Evolutionary conservation across 1,140 invertebrate genomes (phyloP).

Genomic region (Zophobas atratus): DNA sequence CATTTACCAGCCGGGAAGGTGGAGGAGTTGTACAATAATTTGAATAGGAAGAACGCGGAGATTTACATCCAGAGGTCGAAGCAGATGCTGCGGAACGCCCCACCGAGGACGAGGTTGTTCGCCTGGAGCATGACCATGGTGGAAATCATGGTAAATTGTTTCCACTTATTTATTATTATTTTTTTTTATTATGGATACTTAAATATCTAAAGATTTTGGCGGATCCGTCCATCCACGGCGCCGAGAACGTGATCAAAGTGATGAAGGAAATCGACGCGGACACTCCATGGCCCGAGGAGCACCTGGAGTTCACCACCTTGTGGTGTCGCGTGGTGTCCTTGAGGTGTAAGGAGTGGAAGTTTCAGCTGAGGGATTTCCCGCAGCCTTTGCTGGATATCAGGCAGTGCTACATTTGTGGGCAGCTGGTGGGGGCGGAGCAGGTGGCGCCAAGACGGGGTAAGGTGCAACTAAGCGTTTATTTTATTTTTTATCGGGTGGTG

Average conservation of each 20-base stretch:
- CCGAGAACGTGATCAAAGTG: constrained; percentile 81
- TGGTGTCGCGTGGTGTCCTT: constrained; percentile 92
- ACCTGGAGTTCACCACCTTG: constrained; percentile 90
- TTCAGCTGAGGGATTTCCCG: constrained; percentile 96
- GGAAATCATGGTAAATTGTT: constrained; percentile 68
- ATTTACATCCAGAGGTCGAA: constrained; percentile 95
- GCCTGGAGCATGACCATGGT: constrained; percentile 86
- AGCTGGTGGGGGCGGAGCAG: constrained; percentile 92
- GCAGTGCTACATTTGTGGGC: constrained; percentile 90
- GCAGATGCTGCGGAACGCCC: constrained; percentile 81
- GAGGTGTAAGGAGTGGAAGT: constrained; percentile 87
- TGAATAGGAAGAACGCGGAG: constrained; percentile 92
- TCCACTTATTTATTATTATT: too few species aligned
- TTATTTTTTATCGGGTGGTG: background rate
- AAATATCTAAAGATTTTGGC: constrained; percentile 74
- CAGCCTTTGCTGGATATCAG: constrained; percentile 90
- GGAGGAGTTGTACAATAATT: constrained; percentile 89
- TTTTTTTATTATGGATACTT: background rate
- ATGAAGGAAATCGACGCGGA: constrained; percentile 88
- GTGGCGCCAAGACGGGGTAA: constrained; percentile 83
- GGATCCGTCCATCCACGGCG: constrained; percentile 88
- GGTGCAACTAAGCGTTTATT: constrained; percentile 22
- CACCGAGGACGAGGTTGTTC: constrained; percentile 84
- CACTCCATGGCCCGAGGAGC: constrained; percentile 93
- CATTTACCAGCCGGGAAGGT: constrained; percentile 89